These are phyloP conservation scores for Eubasilissa splendida DNA, from an alignment of 2,888 invertebrate species.

Conservation along the genomic window DNA sequence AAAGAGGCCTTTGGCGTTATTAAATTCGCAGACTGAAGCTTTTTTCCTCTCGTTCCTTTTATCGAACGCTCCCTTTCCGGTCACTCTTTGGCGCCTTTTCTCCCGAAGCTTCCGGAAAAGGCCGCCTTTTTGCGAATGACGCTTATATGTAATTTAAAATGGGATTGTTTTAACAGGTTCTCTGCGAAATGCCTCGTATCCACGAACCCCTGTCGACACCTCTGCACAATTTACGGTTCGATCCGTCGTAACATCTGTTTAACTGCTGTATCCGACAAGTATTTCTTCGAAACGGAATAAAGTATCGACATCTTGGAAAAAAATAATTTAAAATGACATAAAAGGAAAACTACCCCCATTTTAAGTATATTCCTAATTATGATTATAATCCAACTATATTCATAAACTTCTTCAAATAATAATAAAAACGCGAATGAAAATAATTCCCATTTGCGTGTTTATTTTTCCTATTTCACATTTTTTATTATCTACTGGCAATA, in stretches of 20 bases:
- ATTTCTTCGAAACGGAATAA: no score
- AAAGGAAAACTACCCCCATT: no score
- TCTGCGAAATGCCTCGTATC: constrained; percentile 45
- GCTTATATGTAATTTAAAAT: constrained; percentile 53
- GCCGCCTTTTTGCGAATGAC: background rate
- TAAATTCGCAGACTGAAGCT: constrained; percentile 25
- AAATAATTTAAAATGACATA: no score
- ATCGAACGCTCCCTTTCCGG: constrained; percentile 31
- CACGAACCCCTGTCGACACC: constrained; percentile 45
- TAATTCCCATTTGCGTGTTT: no score
- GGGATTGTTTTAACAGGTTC: constrained; percentile 49
- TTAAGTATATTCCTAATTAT: no score
- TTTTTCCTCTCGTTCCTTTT: constrained; percentile 21
- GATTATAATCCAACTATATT: no score
- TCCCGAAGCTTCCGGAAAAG: constrained; percentile 5
- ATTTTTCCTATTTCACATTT: no score
- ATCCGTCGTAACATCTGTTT: constrained; percentile 9
- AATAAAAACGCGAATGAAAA: no score
- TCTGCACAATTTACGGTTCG: constrained; percentile 50
- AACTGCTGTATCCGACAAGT: background rate
- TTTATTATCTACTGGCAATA: no score
- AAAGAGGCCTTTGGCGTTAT: constrained; percentile 40
- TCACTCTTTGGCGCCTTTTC: constrained; percentile 19
- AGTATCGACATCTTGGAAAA: no score
- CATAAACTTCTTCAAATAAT: no score